Conservation (phyloP, 2,888 invertebrate genomes). For the Megalurothrips usitatus region DNA sequence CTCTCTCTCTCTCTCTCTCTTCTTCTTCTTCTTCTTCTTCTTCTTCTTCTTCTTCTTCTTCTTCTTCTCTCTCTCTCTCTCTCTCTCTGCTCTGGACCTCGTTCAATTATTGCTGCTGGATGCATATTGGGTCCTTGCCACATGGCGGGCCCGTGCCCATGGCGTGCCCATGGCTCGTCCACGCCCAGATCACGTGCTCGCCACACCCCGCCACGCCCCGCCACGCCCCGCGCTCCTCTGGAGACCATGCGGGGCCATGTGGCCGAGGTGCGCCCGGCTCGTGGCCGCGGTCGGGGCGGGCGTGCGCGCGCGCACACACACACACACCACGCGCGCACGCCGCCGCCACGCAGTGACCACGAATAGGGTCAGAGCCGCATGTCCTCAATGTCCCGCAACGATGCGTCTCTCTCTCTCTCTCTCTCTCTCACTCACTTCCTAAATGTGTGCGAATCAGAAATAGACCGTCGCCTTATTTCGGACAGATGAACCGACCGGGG, state of each 20-base stretch:
- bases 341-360: background rate
- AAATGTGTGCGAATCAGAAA: no score
- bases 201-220: background rate
- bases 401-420: background rate
- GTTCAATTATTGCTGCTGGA: constrained; percentile 16
- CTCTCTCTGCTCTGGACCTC: background rate
- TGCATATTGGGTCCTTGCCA: background rate
- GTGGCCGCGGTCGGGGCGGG: background rate
- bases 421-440: no score
- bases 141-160: no score
- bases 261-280: background rate
- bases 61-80: no score
- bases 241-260: background rate
- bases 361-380: no score
- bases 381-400: background rate
- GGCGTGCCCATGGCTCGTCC: background rate
- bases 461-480: no score
- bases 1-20: no score
- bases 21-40: no score
- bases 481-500: no score
- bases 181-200: background rate
- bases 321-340: background rate
- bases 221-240: background rate
- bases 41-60: no score
- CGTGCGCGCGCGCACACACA: background rate